These are phyloP conservation scores for Myathropa florea DNA, from an alignment of 2,888 invertebrate species.

Conservation along the genomic window DNA sequence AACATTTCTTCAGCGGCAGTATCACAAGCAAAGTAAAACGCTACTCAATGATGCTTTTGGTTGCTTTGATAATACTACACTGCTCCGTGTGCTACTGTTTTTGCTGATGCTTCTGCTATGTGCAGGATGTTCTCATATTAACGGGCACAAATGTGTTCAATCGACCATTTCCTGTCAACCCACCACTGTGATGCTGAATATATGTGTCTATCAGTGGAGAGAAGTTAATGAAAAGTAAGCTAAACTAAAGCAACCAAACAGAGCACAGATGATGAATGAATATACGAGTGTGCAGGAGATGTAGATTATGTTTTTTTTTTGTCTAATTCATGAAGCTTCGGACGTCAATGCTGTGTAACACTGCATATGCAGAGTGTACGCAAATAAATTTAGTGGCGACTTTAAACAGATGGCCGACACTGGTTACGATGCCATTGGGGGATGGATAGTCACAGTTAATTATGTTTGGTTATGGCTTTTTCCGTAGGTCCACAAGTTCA, in stretches of 20 bases:
- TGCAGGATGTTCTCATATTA: constrained; percentile 81
- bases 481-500: constrained; percentile 44
- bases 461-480: constrained; percentile 46
- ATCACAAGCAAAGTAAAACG: constrained; percentile 16
- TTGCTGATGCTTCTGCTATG: constrained; percentile 24
- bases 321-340: constrained; percentile 46
- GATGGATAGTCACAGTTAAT: constrained; percentile 72
- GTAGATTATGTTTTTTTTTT: not conserved
- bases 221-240: constrained; percentile 63
- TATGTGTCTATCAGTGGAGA: constrained; percentile 42
- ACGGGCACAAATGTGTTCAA: constrained; percentile 78
- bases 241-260: constrained; percentile 48
- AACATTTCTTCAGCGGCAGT: constrained; percentile 3
- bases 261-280: constrained; percentile 29
- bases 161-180: constrained; percentile 77
- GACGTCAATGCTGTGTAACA: constrained; percentile 59
- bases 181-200: constrained; percentile 68
- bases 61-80: constrained; percentile 11
- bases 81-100: not conserved
- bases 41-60: constrained; percentile 20
- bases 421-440: constrained; percentile 78
- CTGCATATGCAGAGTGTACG: constrained; percentile 34
- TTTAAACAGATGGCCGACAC: constrained; percentile 35
- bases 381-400: constrained; percentile 46
- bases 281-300: constrained; percentile 22